Evolutionary conservation across 1,140 invertebrate species (phyloP), one percentile per base, ranked within the genome.

Genomic region (Gyrodactylus bullatarudis): DNA sequence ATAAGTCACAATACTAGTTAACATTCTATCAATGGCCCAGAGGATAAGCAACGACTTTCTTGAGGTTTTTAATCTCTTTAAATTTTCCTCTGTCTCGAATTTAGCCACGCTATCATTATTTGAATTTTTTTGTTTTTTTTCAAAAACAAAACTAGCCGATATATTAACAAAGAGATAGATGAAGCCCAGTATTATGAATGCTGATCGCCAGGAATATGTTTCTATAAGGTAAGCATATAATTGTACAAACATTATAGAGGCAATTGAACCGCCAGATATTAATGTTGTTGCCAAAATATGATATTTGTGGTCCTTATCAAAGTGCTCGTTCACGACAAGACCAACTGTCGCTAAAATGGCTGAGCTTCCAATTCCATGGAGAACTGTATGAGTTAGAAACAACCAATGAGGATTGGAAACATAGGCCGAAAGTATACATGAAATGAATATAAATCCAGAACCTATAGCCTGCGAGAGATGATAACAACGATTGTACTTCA

Each of bases 311-410:
- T 21, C 23, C 26, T 73, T 73, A 71, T 26, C 72, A 23, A 73
- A 73, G 26, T 73, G 72, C 27, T 73, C 72, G 25, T 73, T 73
- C 25, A 73, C 72, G 1, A 73, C 72, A 2, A 73, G 25, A 71
- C 72, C 72, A 21, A 73, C 21, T 71, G 68, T 69, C 21, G 22
- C n/a, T 1, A 73, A 26, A 69, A 73, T 73, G 1, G 26, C 21
- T 22, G 21, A 25, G 20, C 25, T 27, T 25, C 72, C 72, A 16
- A 73, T 73, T 24, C 72, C 72, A 26, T 73, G 72, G 16, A 73
- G 26, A 1, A 73, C 23, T 22, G 72, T 73, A 21, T 73, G 72
- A 1, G 72, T 73, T 23, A 73, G 72, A 21, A 73, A 73, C 1
- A 73, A 26, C 72, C 72, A 73, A 69, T 73, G 72, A 23, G 72